phyloP scores from a whole-genome alignment of 2,113 vertebrate genomes.

The Emydocephalus ijimae region DNA sequence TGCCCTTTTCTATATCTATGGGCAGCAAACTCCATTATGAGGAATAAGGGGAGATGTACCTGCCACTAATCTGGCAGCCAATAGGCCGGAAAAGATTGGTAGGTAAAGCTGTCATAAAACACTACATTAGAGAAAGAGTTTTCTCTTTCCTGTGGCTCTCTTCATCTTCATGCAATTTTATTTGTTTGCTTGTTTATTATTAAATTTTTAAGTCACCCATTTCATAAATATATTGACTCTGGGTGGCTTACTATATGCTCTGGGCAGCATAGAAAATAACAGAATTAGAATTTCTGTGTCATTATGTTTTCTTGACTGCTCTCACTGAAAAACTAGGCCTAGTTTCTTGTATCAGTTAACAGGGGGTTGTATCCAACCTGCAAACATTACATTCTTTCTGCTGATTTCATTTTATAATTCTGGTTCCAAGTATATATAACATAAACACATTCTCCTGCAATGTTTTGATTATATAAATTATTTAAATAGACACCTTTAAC shows the following conservation, averaged over 20 bases:
- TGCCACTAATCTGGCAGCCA: neutral
- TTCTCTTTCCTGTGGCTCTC: neutral
- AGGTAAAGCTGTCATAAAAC: neutral
- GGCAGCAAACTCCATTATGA: neutral
- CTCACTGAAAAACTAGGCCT: neutral
- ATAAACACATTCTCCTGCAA: constrained; percentile 19
- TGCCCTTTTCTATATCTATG: neutral
- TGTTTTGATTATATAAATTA: constrained; percentile 9
- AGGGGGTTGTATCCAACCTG: neutral
- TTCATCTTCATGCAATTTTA: neutral
- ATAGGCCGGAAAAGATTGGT: neutral
- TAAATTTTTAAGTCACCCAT: neutral
- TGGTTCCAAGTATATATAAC: neutral
- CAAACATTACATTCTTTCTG: constrained; percentile 9
- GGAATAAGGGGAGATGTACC: neutral
- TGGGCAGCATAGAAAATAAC: neutral
- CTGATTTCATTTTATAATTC: neutral
- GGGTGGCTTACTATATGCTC: neutral
- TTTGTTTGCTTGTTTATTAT: constrained; percentile 6
- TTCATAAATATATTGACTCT: neutral
- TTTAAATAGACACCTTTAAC: neutral
- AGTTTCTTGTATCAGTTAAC: neutral
- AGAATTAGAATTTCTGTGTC: neutral
- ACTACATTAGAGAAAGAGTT: neutral
- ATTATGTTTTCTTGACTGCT: constrained; percentile 12